These are phyloP conservation scores for Xiphydria camelus DNA, from an alignment of 2,888 invertebrate genomes.

Conservation along the genomic window DNA sequence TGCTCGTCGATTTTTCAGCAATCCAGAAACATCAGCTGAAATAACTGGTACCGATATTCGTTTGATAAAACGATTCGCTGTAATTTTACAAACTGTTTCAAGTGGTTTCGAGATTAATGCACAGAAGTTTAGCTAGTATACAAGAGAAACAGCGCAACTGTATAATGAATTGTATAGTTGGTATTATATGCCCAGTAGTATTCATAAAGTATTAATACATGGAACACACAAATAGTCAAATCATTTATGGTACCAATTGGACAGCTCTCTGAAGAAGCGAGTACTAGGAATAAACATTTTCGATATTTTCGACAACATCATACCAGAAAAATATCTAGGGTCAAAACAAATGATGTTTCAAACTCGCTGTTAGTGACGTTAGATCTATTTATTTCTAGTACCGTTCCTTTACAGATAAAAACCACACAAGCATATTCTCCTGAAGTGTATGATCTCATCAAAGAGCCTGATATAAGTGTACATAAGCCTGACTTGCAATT, in stretches of 20 bases:
- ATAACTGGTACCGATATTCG: constrained; percentile 22
- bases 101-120: constrained; percentile 19
- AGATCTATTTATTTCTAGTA: too few relatives aligned
- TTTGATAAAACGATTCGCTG: constrained; percentile 17
- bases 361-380: too few relatives aligned
- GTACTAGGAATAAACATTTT: too few relatives aligned
- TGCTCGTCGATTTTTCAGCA: constrained; percentile 18
- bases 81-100: constrained; percentile 17
- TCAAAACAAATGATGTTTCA: too few relatives aligned
- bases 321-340: too few relatives aligned
- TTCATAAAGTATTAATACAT: constrained; percentile 27
- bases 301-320: too few relatives aligned
- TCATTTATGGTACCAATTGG: constrained; percentile 26
- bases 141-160: constrained; percentile 20
- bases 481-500: too few relatives aligned
- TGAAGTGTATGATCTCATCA: too few relatives aligned
- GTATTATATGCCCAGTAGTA: constrained; percentile 26
- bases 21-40: constrained; percentile 15
- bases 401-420: too few relatives aligned
- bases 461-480: too few relatives aligned
- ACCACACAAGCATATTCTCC: too few relatives aligned
- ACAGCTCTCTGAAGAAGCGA: constrained; percentile 26
- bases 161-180: constrained; percentile 24
- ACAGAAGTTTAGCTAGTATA: constrained; percentile 15
- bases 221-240: constrained; percentile 12